Evolutionary conservation across 1,140 invertebrate genomes (phyloP).

Genomic region (Drosophila fuyamai): DNA sequence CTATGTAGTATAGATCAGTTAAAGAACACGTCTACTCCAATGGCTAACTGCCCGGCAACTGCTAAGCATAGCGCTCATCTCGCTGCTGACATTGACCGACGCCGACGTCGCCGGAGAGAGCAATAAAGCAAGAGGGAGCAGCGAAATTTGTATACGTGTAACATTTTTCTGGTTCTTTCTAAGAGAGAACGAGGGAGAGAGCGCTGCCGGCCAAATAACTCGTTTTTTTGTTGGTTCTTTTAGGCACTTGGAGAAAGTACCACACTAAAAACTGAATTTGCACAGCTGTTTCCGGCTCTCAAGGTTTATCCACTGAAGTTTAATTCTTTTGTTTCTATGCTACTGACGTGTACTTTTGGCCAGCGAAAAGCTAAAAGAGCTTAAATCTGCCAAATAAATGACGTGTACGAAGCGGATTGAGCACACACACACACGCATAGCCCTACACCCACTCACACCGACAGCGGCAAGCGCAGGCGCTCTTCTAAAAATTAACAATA

Average conservation of each 20-base stretch:
- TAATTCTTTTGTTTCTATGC: conserved; percentile 25
- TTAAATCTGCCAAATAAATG: conserved; percentile 58
- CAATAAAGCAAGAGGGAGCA: conserved; percentile 5
- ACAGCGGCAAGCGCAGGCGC: conserved; percentile 58
- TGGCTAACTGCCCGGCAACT: conserved; percentile 61
- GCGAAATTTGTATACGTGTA: conserved; percentile 76
- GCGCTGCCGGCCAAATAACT: conserved; percentile 45
- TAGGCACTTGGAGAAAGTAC: conserved; percentile 59
- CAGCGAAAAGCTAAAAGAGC: conserved; percentile 12
- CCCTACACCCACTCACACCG: conserved; percentile 17
- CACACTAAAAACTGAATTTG: conserved; percentile 35
- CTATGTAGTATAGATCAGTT: conserved; percentile 1
- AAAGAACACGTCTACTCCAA: conserved; percentile 51
- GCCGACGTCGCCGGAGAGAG: conserved; percentile 19
- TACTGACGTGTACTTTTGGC: conserved; percentile 62
- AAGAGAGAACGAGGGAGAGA: conserved; percentile 3
- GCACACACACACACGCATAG: conserved; percentile 10
- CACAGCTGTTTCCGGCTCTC: conserved; percentile 51
- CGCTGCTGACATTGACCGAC: conserved; percentile 66
- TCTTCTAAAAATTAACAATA: conserved; percentile 7
- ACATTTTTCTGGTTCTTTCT: conserved; percentile 76
- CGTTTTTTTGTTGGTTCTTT: conserved; percentile 45
- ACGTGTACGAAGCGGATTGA: conserved; percentile 77
- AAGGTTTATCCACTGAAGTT: conserved; percentile 5
- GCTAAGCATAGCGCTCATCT: conserved; percentile 33